Evolutionary conservation across 2,888 invertebrate species (phyloP).

Genomic region (Leistus spinibarbis): DNA sequence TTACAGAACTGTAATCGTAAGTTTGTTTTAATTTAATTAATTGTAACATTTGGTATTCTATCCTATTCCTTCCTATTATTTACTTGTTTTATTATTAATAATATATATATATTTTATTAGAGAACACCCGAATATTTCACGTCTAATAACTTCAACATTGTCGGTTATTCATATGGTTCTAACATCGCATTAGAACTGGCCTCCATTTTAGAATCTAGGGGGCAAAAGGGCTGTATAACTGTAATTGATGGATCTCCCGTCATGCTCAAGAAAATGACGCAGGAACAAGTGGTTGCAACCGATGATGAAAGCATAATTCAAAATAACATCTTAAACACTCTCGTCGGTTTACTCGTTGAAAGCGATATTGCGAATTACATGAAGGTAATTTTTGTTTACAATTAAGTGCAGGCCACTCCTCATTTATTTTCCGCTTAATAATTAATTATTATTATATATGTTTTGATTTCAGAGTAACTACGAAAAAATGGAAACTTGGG

Average conservation of each 20-base stretch:
- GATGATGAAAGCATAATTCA: slow-evolving; percentile 61
- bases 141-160: slow-evolving; percentile 66
- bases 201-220: slow-evolving; percentile 70
- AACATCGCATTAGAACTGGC: slow-evolving; percentile 79
- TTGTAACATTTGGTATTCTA: too few relatives aligned
- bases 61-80: not conserved
- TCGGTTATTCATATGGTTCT: slow-evolving; percentile 90
- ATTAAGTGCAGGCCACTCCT: too few relatives aligned
- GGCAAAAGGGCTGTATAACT: slow-evolving; percentile 67
- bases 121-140: not conserved
- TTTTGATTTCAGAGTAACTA: slow-evolving; percentile 55
- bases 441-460: slow-evolving; percentile 43
- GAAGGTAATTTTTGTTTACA: slow-evolving; percentile 50
- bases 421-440: too few relatives aligned
- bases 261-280: slow-evolving; percentile 62
- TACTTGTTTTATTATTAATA: not conserved
- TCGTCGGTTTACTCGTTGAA: slow-evolving; percentile 57
- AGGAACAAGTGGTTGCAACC: slow-evolving; percentile 55
- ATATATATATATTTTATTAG: not conserved
- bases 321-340: slow-evolving; percentile 61
- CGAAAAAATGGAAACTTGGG: slow-evolving; percentile 61
- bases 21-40: too few relatives aligned
- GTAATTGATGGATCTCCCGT: slow-evolving; percentile 83
- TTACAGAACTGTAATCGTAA: too few relatives aligned
- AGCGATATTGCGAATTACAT: slow-evolving; percentile 58